Percentiles rank a stretch among this genome's conserved stretches.
These are phyloP conservation scores for Cynopterus sphinx DNA, from an alignment of 2,797 vertebrate species.

Conservation along the genomic window DNA sequence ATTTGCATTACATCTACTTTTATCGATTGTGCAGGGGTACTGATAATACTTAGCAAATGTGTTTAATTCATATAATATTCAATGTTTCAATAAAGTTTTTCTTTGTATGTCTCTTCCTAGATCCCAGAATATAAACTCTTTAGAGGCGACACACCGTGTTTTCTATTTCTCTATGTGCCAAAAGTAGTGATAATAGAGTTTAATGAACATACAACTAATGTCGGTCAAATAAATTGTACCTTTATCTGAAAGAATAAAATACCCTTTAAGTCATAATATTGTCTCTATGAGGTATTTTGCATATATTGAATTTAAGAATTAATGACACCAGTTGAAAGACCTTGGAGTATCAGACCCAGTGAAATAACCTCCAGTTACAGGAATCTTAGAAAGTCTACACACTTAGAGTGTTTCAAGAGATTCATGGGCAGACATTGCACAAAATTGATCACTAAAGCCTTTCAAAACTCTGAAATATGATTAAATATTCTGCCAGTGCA, in stretches of 20 bases:
- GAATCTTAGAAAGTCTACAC: neutral
- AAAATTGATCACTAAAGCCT: neutral
- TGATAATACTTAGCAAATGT: conserved; percentile 15
- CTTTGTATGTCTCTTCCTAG: neutral
- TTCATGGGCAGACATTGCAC: neutral
- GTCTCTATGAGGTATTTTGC: neutral
- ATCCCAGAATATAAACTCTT: neutral
- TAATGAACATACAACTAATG: neutral
- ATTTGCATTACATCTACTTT: neutral
- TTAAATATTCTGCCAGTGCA: neutral
- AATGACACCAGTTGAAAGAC: neutral
- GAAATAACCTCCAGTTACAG: neutral
- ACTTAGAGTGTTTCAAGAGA: neutral
- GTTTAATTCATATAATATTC: neutral
- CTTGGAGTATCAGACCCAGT: neutral
- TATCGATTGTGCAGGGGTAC: neutral
- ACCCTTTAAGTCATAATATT: neutral
- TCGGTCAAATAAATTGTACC: neutral
- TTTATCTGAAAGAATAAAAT: neutral
- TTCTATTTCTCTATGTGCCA: neutral
- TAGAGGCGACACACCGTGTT: neutral
- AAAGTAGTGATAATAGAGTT: neutral
- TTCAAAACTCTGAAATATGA: neutral
- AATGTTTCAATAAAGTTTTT: neutral
- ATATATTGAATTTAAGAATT: neutral